Evolutionary conservation across 2,113 vertebrate genomes (phyloP).

Genomic region (Oplegnathus fasciatus): DNA sequence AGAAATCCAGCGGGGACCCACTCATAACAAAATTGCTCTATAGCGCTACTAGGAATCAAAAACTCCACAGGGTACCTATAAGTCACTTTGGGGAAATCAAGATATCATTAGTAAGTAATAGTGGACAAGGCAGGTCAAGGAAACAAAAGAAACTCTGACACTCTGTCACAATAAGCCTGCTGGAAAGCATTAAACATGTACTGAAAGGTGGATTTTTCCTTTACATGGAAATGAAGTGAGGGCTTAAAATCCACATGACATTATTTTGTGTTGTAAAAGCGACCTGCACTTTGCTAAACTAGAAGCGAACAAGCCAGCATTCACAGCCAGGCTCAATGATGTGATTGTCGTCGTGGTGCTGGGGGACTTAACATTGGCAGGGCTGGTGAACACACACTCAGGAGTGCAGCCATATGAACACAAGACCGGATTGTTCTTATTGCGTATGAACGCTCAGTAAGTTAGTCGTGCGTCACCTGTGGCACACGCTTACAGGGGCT

Average conservation of each 20-base stretch:
- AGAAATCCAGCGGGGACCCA: not conserved
- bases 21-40: not conserved
- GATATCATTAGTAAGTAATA: not conserved
- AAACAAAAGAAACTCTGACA: constrained; percentile 5
- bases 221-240: constrained; percentile 2
- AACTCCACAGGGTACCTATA: not conserved
- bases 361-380: constrained; percentile 24
- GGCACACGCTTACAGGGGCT: constrained; percentile 3
- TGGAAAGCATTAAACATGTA: constrained; percentile 16
- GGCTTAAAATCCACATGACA: constrained; percentile 15
- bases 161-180: not conserved
- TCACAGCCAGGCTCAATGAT: constrained; percentile 55
- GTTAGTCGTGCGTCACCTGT: constrained; percentile 16
- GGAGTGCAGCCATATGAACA: constrained; percentile 24
- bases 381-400: constrained; percentile 29
- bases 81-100: not conserved
- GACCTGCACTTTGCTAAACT: constrained; percentile 10
- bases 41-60: not conserved
- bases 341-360: constrained; percentile 49
- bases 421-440: constrained; percentile 39
- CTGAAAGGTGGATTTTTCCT: not conserved
- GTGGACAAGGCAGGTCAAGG: not conserved
- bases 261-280: constrained; percentile 37
- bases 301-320: constrained; percentile 33
- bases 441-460: constrained; percentile 14